Evolutionary conservation across 1,140 invertebrate species (phyloP).

Genomic region (Coelopa frigida): DNA sequence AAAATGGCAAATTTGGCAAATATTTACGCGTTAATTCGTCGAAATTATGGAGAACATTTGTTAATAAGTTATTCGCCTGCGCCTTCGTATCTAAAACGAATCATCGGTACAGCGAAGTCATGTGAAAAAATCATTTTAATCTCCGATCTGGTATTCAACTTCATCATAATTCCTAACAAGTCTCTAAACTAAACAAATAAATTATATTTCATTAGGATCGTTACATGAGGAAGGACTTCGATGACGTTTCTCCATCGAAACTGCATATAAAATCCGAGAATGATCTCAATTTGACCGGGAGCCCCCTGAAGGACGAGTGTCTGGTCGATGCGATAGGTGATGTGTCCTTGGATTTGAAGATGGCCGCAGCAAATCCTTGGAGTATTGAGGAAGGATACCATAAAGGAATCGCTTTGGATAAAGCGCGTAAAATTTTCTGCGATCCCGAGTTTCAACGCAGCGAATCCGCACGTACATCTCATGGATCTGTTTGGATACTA

Average conservation of each 20-base stretch:
- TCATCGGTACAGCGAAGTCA: conserved; percentile 11
- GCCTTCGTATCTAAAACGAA: conserved; percentile 24
- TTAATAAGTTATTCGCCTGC: conserved; percentile 28
- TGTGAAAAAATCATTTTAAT: neutral
- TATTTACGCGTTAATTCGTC: conserved; percentile 28
- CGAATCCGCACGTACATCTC: conserved; percentile 10
- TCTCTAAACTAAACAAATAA: neutral
- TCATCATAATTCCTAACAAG: too few relatives aligned
- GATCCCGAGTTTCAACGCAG: conserved; percentile 22
- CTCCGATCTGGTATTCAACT: neutral
- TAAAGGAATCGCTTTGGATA: conserved; percentile 20
- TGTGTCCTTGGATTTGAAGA: conserved; percentile 25
- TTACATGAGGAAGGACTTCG: neutral
- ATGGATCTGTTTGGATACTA: conserved; percentile 35
- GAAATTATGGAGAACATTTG: conserved; percentile 27
- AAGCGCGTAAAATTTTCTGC: conserved; percentile 26
- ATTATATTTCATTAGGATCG: conserved; percentile 8
- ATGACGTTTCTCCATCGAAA: conserved; percentile 20
- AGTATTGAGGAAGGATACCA: conserved; percentile 34
- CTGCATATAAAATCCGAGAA: conserved; percentile 1
- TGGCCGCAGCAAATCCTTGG: conserved; percentile 28
- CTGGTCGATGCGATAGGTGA: conserved; percentile 30
- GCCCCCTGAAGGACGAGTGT: conserved; percentile 39
- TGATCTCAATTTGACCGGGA: conserved; percentile 35
- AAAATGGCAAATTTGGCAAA: conserved; percentile 23